Base-by-base conservation (phyloP, 2,888 invertebrate species). In the Sicus ferrugineus region DNA sequence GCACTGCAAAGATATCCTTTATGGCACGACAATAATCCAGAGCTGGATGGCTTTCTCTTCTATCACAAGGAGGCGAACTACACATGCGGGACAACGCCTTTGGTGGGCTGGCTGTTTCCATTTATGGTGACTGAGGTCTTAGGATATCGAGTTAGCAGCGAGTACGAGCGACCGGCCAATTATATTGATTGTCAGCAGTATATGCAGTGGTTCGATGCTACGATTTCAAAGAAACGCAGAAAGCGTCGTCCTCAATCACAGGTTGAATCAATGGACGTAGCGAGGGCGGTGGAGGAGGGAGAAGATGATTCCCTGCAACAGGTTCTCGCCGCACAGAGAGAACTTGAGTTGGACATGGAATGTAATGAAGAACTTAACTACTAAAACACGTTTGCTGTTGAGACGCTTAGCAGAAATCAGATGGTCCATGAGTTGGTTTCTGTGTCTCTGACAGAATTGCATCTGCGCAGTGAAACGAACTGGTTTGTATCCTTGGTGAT, bases 61-160 rank as follows among this genome's bases (percentile, higher is more conserved):
- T 98, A 93, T 84, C 96, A 98, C 84, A 92, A 92, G 77, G 87
- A 90, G 72, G 90, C 91, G 0, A 90, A 91, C 76, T 98, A 98
- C 80, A 88, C 89, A 7, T 87, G 90, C 65, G 95, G 95, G 2
- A 85, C 88, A 62, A 95, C 96, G 0, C 97, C 98, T 0, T 85
- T 98, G 9, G 95, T 97, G 1, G 92, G 93, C 1, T 98, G 98
- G 98, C 86, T 98, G 2, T 95, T 92, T 80, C 89, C 93, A 0
- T 96, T 89, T 81, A 97, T 97, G 97, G 80, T 97, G 9, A 89
- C 91, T 0, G 95, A 96, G 85, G 87, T 94, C 5, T 70, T 84
- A 1, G 73, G 74, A 0, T 61, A 79, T 21, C 14, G 73, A 0
- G 85, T 91, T 0, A 83, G 87, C 71, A 64, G 77, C 16, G 75